Percentiles rank a stretch among this genome's conserved stretches.
Conservation (phyloP, 2,797 vertebrate genomes). For the Xerus rutilus region DNA sequence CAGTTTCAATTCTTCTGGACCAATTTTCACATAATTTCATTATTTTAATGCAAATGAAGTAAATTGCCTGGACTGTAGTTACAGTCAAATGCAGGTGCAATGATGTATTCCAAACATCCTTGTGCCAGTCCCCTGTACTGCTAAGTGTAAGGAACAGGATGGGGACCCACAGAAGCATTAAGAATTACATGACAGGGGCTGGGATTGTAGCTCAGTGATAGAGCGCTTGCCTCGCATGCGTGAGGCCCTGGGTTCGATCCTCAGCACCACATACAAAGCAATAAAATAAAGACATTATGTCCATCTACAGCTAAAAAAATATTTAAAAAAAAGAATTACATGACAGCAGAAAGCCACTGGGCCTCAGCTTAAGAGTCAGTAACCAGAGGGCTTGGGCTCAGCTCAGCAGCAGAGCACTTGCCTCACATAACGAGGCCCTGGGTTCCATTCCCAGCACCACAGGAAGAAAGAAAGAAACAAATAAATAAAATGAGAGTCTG, state of each 20-base stretch:
- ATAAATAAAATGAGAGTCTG: neutral
- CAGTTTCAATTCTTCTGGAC: neutral
- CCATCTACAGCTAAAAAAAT: too few species aligned
- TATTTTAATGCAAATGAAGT: neutral
- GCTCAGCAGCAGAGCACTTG: too few species aligned
- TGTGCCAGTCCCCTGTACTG: rapidly evolving
- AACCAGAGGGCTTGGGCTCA: too few species aligned
- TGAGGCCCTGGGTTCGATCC: too few species aligned
- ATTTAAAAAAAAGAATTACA: rapidly evolving
- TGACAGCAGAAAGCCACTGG: neutral
- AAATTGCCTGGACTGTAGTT: neutral
- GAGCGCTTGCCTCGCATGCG: too few species aligned
- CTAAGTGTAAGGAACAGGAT: rapidly evolving
- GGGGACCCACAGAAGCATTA: neutral
- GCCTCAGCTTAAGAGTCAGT: too few species aligned
- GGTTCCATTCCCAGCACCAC: neutral
- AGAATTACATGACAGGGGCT: neutral
- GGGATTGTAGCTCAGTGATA: too few species aligned
- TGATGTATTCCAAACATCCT: rapidly evolving
- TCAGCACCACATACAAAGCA: too few species aligned
- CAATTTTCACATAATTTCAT: neutral
- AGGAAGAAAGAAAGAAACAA: neutral
- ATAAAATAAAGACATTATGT: too few species aligned
- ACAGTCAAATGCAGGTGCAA: neutral
- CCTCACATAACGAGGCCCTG: too few species aligned